Evolutionary conservation across 2,797 vertebrate genomes (phyloP).

Genomic region (Clangula hyemalis): DNA sequence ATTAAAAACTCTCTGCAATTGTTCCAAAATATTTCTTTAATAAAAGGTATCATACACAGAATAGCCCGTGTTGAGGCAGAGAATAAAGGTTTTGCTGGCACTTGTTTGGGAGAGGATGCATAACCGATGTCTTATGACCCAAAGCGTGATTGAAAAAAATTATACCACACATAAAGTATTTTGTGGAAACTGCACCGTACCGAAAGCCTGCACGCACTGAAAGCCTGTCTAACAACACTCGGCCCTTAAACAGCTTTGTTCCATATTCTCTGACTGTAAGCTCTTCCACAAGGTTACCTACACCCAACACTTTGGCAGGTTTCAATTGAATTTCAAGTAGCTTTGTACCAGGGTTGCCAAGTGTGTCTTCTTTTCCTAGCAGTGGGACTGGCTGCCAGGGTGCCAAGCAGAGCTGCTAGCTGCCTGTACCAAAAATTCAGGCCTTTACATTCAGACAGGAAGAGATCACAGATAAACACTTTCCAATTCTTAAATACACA

Average conservation of each 20-base stretch:
- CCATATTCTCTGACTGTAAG: not conserved
- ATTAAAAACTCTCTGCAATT: constrained; percentile 39
- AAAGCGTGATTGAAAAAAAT: constrained; percentile 9
- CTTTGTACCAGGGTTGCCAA: not conserved
- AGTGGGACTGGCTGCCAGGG: not conserved
- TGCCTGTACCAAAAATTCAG: not conserved
- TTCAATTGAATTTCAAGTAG: not conserved
- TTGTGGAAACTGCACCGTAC: not conserved
- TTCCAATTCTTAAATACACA: not conserved
- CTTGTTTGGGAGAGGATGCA: constrained; percentile 15
- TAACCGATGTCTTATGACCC: not conserved
- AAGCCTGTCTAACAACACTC: not conserved
- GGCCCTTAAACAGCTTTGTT: not conserved
- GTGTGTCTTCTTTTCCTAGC: not conserved
- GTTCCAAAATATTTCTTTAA: constrained; percentile 66
- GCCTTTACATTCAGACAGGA: not conserved
- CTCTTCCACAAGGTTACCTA: not conserved
- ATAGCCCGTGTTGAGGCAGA: not conserved
- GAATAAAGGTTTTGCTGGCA: constrained; percentile 41
- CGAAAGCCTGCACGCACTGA: not conserved
- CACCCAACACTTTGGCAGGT: not conserved
- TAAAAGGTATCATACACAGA: constrained; percentile 44
- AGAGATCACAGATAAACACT: not conserved
- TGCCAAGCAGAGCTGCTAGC: not conserved
- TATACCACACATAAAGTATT: constrained; percentile 30